Evolutionary conservation across 2,113 vertebrate genomes (phyloP).

Genomic region (Scortum barcoo): DNA sequence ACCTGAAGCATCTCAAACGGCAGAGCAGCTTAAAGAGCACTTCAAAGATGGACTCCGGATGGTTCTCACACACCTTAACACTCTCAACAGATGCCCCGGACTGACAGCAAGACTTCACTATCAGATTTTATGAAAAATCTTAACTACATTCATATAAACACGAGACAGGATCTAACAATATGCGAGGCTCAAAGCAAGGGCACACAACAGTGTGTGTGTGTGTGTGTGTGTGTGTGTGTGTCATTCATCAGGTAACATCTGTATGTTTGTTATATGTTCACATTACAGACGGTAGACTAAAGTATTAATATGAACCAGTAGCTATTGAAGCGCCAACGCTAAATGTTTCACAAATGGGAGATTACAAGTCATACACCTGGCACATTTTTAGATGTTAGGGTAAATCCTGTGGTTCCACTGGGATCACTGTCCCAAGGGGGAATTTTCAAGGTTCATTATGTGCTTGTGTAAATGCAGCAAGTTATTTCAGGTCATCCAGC

Average conservation of each 20-base stretch:
- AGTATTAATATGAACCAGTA: conserved; percentile 7
- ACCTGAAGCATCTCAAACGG: conserved; percentile 19
- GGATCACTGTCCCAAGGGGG: conserved; percentile 9
- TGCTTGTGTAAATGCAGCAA: conserved; percentile 29
- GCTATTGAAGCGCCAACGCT: conserved; percentile 17
- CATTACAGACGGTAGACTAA: conserved; percentile 1
- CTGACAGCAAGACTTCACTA: not conserved
- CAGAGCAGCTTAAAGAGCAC: conserved; percentile 42
- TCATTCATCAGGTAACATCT: not conserved
- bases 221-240: no score
- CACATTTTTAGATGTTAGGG: conserved; percentile 39
- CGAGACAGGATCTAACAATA: no score
- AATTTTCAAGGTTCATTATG: conserved; percentile 44
- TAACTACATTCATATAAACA: not conserved
- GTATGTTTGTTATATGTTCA: not conserved
- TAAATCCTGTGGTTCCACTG: conserved; percentile 45
- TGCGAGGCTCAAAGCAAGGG: not conserved
- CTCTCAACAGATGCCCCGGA: not conserved
- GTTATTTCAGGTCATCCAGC: conserved; percentile 46
- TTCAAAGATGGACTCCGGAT: conserved; percentile 30
- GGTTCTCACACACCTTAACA: conserved; percentile 2
- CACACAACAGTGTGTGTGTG: no score
- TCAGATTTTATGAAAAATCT: not conserved
- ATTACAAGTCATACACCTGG: conserved; percentile 35
- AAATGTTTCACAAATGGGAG: conserved; percentile 21